Base-by-base conservation (phyloP, 1,140 invertebrate genomes). In the Drosophila tani region DNA sequence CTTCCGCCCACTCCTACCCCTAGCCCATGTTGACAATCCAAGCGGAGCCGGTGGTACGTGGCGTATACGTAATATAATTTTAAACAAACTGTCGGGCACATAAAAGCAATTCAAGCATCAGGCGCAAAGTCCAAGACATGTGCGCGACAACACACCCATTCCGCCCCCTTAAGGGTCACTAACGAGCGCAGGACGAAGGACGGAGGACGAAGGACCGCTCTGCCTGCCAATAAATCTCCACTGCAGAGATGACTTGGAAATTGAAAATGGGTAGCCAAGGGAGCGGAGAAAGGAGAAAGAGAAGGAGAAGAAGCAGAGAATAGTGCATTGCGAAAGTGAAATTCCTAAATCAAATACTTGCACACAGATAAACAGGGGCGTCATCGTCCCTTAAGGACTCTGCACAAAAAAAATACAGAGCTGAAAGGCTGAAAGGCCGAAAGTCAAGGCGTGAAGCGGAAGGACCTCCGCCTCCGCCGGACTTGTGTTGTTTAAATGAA, bases 341-440 rank as follows among this genome's bases (percentile, higher is more conserved):
- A 87, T 87, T 87, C 85, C 85, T 75, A 87, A 83, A 88, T 87
- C 84, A 87, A 88, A 87, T 88, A 87, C 84, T 86, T 81, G 75
- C 59, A 77, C 67, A 59, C 71, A 45, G 35, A 40, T 50, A 41
- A 53, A 21, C 35, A 67, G 63, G 38, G 60, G 41, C 43, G 40
- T 27, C 27, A 29, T 29, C 49, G 38, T 21, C 49, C 38, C 19
- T 3, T 12, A 27, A 27, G 57, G 27, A 4, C n/a, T 9, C 24
- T 45, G 17, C 9, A 14, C 15, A 14, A 32, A 46, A 47, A 45
- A 43, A 51, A 21, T 27, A 32, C 11, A 24, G 32, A 62, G 21
- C 51, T 46, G 15, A 15, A 32, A 68, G 60, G 74, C 59, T 58
- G 51, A 43, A 45, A 21, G 35, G 53, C 53, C 21, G 11, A 66